Conservation (phyloP, 2,888 invertebrate genomes). For the Athalia circularis region DNA sequence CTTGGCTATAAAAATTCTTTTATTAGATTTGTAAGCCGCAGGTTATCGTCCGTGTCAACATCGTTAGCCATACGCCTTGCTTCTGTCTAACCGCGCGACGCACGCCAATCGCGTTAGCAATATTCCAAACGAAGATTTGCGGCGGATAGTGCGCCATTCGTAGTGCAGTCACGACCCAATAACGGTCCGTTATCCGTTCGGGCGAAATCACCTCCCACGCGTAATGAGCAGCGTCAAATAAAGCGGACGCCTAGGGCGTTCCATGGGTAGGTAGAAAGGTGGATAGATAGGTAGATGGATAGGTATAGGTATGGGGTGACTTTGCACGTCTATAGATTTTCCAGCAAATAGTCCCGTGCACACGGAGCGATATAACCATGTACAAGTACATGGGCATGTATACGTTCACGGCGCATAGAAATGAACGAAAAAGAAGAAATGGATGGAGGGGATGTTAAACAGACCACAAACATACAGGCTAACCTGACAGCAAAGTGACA, state of each 20-base stretch:
- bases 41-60: background rate
- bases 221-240: constrained; percentile 46
- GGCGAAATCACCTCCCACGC: constrained; percentile 40
- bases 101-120: constrained; percentile 27
- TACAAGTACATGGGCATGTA: background rate
- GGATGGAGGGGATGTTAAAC: background rate
- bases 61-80: background rate
- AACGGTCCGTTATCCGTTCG: constrained; percentile 42
- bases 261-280: background rate
- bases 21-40: no score
- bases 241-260: constrained; percentile 34
- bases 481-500: background rate
- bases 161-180: constrained; percentile 37
- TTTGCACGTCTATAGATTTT: background rate
- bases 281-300: background rate
- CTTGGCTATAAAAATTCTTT: no score
- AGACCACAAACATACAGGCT: background rate
- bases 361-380: background rate
- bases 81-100: background rate
- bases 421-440: background rate
- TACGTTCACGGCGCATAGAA: background rate
- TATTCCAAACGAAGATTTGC: constrained; percentile 17
- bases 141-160: constrained; percentile 12
- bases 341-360: background rate
- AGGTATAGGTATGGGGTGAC: background rate